A percentile compares a stretch with the other conserved stretches of the same genome.
phyloP scores from a whole-genome alignment of 2,797 vertebrate species.

The Dendrocincla fuliginosa region DNA sequence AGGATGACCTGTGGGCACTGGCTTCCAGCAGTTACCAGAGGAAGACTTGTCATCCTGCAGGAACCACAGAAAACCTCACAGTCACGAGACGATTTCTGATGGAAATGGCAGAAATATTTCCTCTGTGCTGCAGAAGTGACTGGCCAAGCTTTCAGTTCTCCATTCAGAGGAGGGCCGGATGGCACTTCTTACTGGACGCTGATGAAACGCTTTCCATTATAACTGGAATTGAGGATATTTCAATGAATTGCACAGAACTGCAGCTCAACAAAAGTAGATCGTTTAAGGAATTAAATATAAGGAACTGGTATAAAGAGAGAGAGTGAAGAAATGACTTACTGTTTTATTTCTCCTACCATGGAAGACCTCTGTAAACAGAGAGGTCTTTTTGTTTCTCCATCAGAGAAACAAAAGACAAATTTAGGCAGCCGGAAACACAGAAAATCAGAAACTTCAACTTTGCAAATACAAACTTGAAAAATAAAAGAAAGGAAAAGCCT shows the following conservation, averaged over 20 bases:
- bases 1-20: not conserved
- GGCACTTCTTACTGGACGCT: constrained; percentile 16
- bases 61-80: not conserved
- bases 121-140: not conserved
- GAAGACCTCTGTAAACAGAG: not conserved
- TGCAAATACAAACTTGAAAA: not conserved
- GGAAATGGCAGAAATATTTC: not conserved
- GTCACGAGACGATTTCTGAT: not conserved
- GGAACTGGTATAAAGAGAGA: constrained; percentile 16
- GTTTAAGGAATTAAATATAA: not conserved
- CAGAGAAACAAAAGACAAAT: not conserved
- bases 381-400: too few relatives aligned
- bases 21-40: not conserved
- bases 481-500: not conserved
- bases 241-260: not conserved
- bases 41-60: not conserved
- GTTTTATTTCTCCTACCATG: not conserved
- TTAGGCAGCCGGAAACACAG: not conserved
- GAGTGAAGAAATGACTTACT: not conserved
- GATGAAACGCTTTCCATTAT: constrained; percentile 52
- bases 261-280: not conserved
- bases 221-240: constrained; percentile 40
- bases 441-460: not conserved
- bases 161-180: not conserved
- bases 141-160: constrained; percentile 42